Percentiles rank a stretch among this genome's conserved stretches.
Evolutionary conservation across 2,113 vertebrate species (phyloP).

Genomic region (Eolophus roseicapilla): DNA sequence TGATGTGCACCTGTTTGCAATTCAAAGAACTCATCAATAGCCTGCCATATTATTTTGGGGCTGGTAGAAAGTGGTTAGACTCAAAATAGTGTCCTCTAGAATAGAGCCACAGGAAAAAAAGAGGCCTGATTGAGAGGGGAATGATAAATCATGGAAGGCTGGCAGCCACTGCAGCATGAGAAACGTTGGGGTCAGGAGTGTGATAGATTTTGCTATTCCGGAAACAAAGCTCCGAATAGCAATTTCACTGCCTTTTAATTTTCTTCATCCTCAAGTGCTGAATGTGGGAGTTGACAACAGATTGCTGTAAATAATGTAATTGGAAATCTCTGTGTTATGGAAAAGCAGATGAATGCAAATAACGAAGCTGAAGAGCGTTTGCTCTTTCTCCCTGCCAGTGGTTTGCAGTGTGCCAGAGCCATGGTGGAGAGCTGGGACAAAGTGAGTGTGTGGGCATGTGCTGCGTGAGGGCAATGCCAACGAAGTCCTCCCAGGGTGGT

Average conservation of each 20-base stretch:
- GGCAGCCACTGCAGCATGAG: not conserved
- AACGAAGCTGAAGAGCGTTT: not conserved
- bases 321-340: conserved; percentile 56
- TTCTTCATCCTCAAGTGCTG: conserved; percentile 20
- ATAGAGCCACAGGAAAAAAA: not conserved
- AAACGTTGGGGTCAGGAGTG: not conserved
- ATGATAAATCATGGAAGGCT: not conserved
- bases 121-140: conserved; percentile 37
- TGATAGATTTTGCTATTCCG: not conserved
- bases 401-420: not conserved
- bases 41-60: conserved; percentile 11
- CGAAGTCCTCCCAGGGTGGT: not conserved
- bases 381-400: not conserved
- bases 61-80: not conserved
- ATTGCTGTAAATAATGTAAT: conserved; percentile 61
- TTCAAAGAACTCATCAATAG: conserved; percentile 41
- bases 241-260: conserved; percentile 52
- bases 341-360: conserved; percentile 43
- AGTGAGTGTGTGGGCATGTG: not conserved
- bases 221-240: conserved; percentile 14
- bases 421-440: not conserved
- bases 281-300: conserved; percentile 45
- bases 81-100: conserved; percentile 61
- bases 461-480: not conserved
- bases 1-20: conserved; percentile 54